Base-by-base conservation (phyloP, 2,797 vertebrate species). In the Chiloscyllium punctatum region DNA sequence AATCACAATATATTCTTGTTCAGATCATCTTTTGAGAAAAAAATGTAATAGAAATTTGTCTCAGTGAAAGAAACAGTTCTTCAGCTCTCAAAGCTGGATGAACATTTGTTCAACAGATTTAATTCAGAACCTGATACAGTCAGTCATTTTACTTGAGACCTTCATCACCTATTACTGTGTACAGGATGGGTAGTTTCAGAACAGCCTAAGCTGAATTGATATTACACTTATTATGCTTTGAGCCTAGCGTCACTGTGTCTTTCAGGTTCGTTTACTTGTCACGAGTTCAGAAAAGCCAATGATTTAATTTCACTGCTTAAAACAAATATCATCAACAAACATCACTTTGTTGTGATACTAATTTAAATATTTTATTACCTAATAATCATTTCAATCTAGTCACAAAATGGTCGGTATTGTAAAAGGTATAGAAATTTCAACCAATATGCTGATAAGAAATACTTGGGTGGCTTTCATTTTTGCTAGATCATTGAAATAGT, bases 21-120 rank as follows among this genome's bases (percentile, higher is more conserved):
- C 25, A 68, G n/a, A 71, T 69, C 68, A 68, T 94, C 68, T 68
- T 94, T 37, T 69, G 37, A 71, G 42, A 71, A 94, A 71, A 62
- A n/a, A 48, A 94, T 30, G 66, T 42, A 72, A 48, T 71, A 71
- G 42, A 71, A 94, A 30, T 72, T 42, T 69, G 30, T 94, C 7
- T 94, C 42, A 15, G 62, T 71, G 92, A 37, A 71, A 27, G 68
- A 42, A 13, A 16, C 71, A 2, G 37, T 72, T 11, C 68, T 71
- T 94, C 68, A 42, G 69, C 42, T 48, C 13, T 71, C 62, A 94
- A 72, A 37, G 92, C 25, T 94, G 37, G 42, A 30, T 48, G 37
- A 94, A 72, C 42, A 72, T 94, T 94, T 94, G 23, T 94, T 94
- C n/a, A 94, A 48, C 69, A 94, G 66, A 72, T 94, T 71, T 71